Evolutionary conservation across 2,113 vertebrate genomes (phyloP).

Genomic region (Crotophaga sulcirostris): DNA sequence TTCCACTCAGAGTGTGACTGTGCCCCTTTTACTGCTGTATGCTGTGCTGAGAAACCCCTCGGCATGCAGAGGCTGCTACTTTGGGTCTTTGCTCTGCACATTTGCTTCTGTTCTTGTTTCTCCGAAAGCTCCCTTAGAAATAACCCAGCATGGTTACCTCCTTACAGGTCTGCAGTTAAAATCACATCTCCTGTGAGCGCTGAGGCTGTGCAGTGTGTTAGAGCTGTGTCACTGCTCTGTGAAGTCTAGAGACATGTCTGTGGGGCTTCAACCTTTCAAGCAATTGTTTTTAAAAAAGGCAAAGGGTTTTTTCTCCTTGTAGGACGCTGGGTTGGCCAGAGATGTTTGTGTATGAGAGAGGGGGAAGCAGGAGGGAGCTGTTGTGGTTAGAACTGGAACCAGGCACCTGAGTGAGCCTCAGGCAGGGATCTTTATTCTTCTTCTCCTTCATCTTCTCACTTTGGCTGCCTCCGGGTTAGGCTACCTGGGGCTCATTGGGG

Average conservation of each 20-base stretch:
- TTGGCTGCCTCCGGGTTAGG: neutral
- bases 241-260: neutral
- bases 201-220: neutral
- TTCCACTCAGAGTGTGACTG: neutral
- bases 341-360: neutral
- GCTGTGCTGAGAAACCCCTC: neutral
- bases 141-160: fast-evolving
- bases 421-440: neutral
- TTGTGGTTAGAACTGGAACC: neutral
- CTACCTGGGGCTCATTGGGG: neutral
- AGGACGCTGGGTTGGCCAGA: neutral
- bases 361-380: neutral
- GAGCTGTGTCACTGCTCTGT: neutral
- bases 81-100: neutral
- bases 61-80: neutral
- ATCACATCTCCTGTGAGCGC: fast-evolving
- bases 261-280: neutral
- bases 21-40: neutral
- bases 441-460: neutral
- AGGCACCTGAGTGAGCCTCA: neutral
- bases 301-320: neutral
- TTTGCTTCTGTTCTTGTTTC: neutral
- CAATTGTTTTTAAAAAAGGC: neutral
- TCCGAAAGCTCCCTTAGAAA: neutral
- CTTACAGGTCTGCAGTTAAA: neutral